Evolutionary conservation across 2,113 vertebrate species (phyloP), one percentile per base, ranked within the genome.

Genomic region (Ginglymostoma cirratum): DNA sequence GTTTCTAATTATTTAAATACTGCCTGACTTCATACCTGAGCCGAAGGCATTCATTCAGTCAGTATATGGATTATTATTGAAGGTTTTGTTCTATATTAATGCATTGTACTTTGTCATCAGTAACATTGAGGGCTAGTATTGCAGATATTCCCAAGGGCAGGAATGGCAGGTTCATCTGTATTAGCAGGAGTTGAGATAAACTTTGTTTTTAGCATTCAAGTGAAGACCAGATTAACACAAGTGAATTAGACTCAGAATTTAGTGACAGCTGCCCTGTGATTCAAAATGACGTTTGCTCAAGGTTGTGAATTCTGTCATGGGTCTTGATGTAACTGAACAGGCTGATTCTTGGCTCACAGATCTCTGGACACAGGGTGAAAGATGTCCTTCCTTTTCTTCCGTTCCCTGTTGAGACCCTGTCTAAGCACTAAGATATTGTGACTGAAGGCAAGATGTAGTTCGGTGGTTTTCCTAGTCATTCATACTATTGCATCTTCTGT

Each of bases 171-270:
- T 55, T 55, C 48, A 89, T 27, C 52, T 55, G 86, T 55, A 89
- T 34, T 27, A 55, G 27, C 48, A 55, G 7, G 48, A 14, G 52
- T 24, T 89, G 48, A 48, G 83, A 86, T 86, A 24, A 48, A 24
- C 5, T 4, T 19, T 86, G 38, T 45, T 87, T 27, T 6, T 45
- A 87, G 24, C 24, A 27, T 87, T 52, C 85, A 52, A 48, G 8
- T 87, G 85, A 87, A 87, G 85, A 87, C 85, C 52, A 55, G 86
- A 89, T 27, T 89, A 23, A 89, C 30, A 48, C 48, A 89, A 89
- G 48, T 5, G 24, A 27, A 89, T 55, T 24, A 55, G 86, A 8
- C 55, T 55, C 55, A 55, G 55, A 55, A 55, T 55, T 55, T 21
- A 17, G 15, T 15, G 66, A 1, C 66, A 21, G 66, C 17, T 19